A percentile compares a stretch with the other conserved stretches of the same genome.
Evolutionary conservation across 2,797 vertebrate species (phyloP).

Genomic region (Dryobates pubescens): DNA sequence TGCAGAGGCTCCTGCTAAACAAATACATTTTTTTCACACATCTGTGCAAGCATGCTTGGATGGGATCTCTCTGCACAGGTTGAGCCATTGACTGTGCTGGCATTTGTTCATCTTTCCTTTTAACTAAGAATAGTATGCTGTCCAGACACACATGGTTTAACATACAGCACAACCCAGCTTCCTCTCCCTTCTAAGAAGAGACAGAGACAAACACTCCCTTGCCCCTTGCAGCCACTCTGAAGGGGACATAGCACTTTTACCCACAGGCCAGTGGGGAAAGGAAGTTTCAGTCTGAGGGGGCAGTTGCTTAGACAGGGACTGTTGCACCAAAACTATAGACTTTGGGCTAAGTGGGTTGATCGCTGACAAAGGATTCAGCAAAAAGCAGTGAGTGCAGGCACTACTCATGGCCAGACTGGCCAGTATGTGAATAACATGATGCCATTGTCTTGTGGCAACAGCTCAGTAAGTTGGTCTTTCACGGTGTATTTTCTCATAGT

Average conservation of each 20-base stretch:
- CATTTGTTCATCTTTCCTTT: neutral
- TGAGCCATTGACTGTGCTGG: neutral
- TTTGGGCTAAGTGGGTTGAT: neutral
- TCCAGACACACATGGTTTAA: neutral
- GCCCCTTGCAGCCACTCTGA: neutral
- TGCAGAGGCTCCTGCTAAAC: neutral
- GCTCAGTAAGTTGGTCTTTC: neutral
- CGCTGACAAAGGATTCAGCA: neutral
- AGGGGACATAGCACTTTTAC: neutral
- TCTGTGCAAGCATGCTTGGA: neutral
- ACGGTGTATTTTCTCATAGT: neutral
- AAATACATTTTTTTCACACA: too few species aligned
- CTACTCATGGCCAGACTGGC: neutral
- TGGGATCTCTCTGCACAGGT: neutral
- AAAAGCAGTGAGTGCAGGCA: neutral
- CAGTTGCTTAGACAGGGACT: neutral
- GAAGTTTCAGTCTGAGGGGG: neutral
- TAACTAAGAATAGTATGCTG: neutral
- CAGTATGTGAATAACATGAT: fast-evolving
- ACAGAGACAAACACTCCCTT: neutral
- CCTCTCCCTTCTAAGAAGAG: neutral
- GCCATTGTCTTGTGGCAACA: neutral
- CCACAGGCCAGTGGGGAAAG: neutral
- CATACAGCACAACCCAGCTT: neutral
- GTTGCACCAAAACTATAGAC: neutral